A percentile compares a stretch with the other conserved stretches of the same genome.
These are phyloP conservation scores for Zaprionus ornatus DNA, from an alignment of 1,140 invertebrate genomes.

Conservation along the genomic window DNA sequence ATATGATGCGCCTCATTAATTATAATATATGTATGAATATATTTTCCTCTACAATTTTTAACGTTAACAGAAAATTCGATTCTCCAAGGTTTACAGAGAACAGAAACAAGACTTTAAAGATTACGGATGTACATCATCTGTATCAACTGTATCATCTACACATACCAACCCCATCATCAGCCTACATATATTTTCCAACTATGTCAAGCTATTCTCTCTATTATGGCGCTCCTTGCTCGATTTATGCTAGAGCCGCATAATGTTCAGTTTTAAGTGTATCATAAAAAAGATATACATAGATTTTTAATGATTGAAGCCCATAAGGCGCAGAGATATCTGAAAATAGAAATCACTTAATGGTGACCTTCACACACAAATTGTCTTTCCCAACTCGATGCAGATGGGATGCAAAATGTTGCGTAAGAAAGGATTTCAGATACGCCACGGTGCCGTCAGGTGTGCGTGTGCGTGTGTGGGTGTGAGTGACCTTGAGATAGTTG, in stretches of 20 bases:
- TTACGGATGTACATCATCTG: too few relatives aligned
- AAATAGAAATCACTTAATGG: constrained; percentile 23
- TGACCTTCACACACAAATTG: constrained; percentile 29
- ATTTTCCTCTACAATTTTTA: too few relatives aligned
- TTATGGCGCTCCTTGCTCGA: background rate
- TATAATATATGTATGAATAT: background rate
- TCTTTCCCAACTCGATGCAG: background rate
- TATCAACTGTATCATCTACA: too few relatives aligned
- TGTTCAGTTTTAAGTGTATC: constrained; percentile 1
- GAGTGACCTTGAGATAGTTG: constrained; percentile 57
- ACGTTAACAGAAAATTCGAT: background rate
- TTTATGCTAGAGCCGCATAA: background rate
- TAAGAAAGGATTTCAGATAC: constrained; percentile 20
- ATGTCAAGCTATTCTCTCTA: background rate
- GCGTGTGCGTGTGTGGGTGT: background rate
- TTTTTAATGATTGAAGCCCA: background rate
- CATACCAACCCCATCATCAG: background rate
- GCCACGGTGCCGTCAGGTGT: constrained; percentile 30
- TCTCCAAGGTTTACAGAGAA: background rate
- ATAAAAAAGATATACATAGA: constrained; percentile 1
- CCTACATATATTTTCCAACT: background rate
- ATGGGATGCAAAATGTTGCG: constrained; percentile 25
- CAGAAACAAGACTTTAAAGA: background rate
- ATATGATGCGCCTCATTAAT: background rate
- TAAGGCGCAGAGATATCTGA: background rate